phyloP scores from a whole-genome alignment of 2,888 invertebrate genomes.

The Hypena proboscidalis region DNA sequence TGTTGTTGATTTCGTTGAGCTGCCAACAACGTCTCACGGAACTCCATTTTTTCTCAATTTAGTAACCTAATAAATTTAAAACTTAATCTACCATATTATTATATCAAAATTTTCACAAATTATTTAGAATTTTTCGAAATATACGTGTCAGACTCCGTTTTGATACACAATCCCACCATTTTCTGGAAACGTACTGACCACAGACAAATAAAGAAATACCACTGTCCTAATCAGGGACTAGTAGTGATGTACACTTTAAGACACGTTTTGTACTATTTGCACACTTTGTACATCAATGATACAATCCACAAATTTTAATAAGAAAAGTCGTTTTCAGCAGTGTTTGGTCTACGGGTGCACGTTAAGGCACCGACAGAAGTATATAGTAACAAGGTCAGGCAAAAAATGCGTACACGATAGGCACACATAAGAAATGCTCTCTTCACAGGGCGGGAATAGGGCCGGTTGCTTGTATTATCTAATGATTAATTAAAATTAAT shows the following conservation, averaged over 20 bases:
- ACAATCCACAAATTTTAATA: too few relatives aligned
- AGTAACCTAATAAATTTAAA: constrained; percentile 21
- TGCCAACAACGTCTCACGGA: constrained; percentile 78
- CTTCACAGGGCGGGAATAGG: too few relatives aligned
- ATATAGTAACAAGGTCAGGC: too few relatives aligned
- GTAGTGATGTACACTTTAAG: constrained; percentile 1
- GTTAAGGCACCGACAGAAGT: too few relatives aligned
- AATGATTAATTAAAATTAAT: too few relatives aligned
- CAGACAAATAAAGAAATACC: constrained; percentile 35
- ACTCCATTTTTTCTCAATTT: constrained; percentile 67
- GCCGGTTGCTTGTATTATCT: too few relatives aligned
- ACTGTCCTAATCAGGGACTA: constrained; percentile 9
- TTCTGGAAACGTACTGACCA: constrained; percentile 82
- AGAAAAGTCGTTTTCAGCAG: too few relatives aligned
- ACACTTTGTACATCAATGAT: too few relatives aligned
- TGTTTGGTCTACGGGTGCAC: too few relatives aligned
- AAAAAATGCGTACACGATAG: too few relatives aligned
- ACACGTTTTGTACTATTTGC: too few relatives aligned
- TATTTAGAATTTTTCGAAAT: constrained; percentile 70
- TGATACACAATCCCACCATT: constrained; percentile 79
- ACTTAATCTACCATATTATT: constrained; percentile 38
- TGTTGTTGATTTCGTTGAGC: constrained; percentile 83
- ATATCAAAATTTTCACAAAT: constrained; percentile 62
- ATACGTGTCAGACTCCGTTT: constrained; percentile 77
- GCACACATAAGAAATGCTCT: too few relatives aligned